phyloP scores from a whole-genome alignment of 2,113 vertebrate species.

The Syngnathus scovelli region DNA sequence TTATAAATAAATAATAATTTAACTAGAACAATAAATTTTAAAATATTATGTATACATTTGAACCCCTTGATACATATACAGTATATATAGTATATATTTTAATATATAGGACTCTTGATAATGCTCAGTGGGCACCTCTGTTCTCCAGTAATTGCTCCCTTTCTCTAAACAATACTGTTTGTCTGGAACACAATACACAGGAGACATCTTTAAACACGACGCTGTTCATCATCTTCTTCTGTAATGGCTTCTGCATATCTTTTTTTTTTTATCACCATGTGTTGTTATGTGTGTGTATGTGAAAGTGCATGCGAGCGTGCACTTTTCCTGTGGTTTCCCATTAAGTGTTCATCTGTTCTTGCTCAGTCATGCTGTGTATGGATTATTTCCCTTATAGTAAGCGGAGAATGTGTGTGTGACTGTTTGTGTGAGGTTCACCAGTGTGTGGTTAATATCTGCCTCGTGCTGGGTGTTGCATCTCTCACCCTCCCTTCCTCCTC shows the following conservation, averaged over 20 bases:
- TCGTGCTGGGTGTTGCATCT: conserved; percentile 71
- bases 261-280: conserved; percentile 27
- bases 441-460: conserved; percentile 69
- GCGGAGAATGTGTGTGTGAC: conserved; percentile 34
- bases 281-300: conserved; percentile 45
- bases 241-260: conserved; percentile 46
- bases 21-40: too few relatives aligned
- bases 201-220: conserved; percentile 48
- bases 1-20: too few relatives aligned
- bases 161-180: conserved; percentile 18
- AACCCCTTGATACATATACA: too few relatives aligned
- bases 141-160: not conserved
- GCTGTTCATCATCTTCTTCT: conserved; percentile 44
- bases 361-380: conserved; percentile 68
- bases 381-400: conserved; percentile 64
- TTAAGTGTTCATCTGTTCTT: conserved; percentile 70
- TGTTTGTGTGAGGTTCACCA: conserved; percentile 62
- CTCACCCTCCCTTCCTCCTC: conserved; percentile 54
- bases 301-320: conserved; percentile 9
- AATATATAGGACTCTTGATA: not conserved
- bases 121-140: not conserved
- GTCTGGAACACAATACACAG: conserved; percentile 26
- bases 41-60: too few relatives aligned
- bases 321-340: conserved; percentile 68
- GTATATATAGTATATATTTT: too few relatives aligned